Percentiles rank a stretch among this genome's conserved stretches.
Evolutionary conservation across 1,140 invertebrate genomes (phyloP).

Genomic region (Sycophila sp.): DNA sequence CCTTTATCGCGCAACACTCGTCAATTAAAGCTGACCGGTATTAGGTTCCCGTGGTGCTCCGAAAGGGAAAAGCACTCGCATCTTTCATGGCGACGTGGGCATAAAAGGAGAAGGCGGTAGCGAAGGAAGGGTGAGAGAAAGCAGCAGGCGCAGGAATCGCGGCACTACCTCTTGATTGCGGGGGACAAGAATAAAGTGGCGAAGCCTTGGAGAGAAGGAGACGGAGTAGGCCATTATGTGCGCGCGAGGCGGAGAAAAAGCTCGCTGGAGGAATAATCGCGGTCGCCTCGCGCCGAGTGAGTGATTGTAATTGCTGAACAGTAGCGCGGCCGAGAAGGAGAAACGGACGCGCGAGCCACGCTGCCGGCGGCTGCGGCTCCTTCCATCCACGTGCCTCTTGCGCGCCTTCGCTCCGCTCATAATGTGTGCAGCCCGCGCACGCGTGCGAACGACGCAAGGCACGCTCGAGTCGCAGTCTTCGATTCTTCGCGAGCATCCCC

Average conservation of each 20-base stretch:
- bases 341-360: no score
- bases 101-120: neutral
- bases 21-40: no score
- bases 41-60: no score
- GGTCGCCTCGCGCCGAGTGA: constrained; percentile 37
- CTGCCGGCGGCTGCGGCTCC: no score
- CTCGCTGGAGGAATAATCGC: neutral
- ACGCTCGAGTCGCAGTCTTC: no score
- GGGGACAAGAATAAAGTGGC: constrained; percentile 15
- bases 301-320: constrained; percentile 58
- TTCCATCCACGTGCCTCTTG: no score
- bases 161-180: neutral
- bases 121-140: neutral
- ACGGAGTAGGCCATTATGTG: neutral
- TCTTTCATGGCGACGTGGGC: no score
- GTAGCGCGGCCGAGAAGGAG: constrained; percentile 50
- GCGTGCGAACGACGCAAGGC: neutral
- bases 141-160: neutral
- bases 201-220: neutral
- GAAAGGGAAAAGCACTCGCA: no score
- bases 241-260: neutral
- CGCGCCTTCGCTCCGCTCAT: neutral
- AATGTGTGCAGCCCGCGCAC: neutral
- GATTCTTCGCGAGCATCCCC: no score
- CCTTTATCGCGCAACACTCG: no score